Evolutionary conservation across 2,888 invertebrate species (phyloP).

Genomic region (Meta bourneti): DNA sequence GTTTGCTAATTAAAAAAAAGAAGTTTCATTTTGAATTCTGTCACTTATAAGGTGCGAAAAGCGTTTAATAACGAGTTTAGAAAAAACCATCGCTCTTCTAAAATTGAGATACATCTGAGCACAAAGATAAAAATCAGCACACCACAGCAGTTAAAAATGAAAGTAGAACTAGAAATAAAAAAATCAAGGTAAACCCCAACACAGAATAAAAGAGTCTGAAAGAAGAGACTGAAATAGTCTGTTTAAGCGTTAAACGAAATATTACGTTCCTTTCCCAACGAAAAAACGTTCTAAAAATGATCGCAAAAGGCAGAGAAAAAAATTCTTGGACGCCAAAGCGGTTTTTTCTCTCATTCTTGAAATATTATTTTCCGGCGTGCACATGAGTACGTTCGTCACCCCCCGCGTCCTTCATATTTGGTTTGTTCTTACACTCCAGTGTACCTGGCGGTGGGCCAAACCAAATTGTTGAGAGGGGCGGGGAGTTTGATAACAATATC

Average conservation of each 20-base stretch:
- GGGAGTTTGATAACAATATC: slow-evolving; percentile 31
- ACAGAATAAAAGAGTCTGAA: not conserved
- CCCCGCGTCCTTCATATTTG: slow-evolving; percentile 10
- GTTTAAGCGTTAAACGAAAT: slow-evolving; percentile 1
- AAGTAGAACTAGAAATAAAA: not conserved
- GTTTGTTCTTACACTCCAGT: slow-evolving; percentile 32
- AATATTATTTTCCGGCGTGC: slow-evolving; percentile 1
- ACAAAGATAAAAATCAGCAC: not conserved
- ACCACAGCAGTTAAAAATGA: not conserved
- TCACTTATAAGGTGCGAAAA: not conserved
- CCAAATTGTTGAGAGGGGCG: not conserved
- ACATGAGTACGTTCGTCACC: not conserved
- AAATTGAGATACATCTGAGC: not conserved
- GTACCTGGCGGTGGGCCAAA: slow-evolving; percentile 37
- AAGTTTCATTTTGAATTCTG: not conserved
- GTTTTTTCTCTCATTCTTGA: not conserved
- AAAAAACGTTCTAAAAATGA: not conserved
- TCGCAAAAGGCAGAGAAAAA: not conserved
- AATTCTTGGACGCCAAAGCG: not conserved
- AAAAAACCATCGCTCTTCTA: not conserved
- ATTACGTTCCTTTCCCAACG: not conserved
- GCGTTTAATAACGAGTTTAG: not conserved
- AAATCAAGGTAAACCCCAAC: not conserved
- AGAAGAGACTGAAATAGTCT: not conserved
- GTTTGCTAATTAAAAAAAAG: not conserved